phyloP scores from a whole-genome alignment of 1,140 invertebrate genomes.

The Ditylenchus dipsaci region DNA sequence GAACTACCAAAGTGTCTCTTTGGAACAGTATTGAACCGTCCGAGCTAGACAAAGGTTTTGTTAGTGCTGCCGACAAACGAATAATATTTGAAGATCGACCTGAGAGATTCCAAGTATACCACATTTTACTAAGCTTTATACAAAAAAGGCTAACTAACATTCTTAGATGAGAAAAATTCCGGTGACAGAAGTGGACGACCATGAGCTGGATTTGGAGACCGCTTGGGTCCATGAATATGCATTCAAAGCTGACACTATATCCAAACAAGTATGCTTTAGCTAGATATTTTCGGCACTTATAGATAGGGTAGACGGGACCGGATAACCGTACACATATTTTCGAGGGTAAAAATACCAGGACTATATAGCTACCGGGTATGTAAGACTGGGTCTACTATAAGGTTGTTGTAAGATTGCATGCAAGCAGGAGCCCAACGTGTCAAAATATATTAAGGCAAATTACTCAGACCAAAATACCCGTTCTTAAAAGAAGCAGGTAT shows the following conservation, averaged over 20 bases:
- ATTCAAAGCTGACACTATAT: slow-evolving; percentile 65
- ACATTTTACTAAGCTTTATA: not conserved
- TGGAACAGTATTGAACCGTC: slow-evolving; percentile 79
- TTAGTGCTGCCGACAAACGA: slow-evolving; percentile 87
- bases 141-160: slow-evolving; percentile 2
- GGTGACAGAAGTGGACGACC: slow-evolving; percentile 70
- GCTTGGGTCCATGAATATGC: slow-evolving; percentile 95
- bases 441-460: too few species aligned
- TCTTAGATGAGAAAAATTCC: slow-evolving; percentile 83
- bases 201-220: slow-evolving; percentile 86
- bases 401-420: too few species aligned
- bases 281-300: too few species aligned
- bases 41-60: slow-evolving; percentile 89
- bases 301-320: too few species aligned
- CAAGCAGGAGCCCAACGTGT: too few species aligned
- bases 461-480: too few species aligned
- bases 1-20: slow-evolving; percentile 68
- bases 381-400: too few species aligned
- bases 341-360: too few species aligned
- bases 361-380: too few species aligned
- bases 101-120: slow-evolving; percentile 60
- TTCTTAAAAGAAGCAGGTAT: too few species aligned
- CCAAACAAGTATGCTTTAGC: slow-evolving; percentile 23
- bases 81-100: slow-evolving; percentile 64
- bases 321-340: too few species aligned